Evolutionary conservation across 2,797 vertebrate genomes (phyloP), one percentile per base, ranked within the genome.

Genomic region (Semotilus atromaculatus): DNA sequence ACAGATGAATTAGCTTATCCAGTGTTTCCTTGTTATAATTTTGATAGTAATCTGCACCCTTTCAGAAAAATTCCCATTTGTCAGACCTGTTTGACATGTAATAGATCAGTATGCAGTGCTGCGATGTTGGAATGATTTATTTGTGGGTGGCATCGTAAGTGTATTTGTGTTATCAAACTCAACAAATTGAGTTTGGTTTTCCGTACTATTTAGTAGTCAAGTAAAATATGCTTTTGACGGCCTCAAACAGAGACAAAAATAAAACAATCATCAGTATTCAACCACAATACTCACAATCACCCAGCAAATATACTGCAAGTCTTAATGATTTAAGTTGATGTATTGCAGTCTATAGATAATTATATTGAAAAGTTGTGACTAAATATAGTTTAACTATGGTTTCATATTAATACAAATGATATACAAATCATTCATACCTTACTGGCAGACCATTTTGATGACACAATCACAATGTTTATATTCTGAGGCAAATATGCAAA

Each of bases 81-180:
- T 60, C 43, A 75, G 45, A 78, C 80, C 60, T 79, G 87, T 89
- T 87, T 40, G 23, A 9, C 70, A 26, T n/a, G 21, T 34, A 72
- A n/a, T 36, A 13, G 60, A 34, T 48, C 8, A 73, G 45, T 19
- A 18, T 80, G 11, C 10, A 60, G 51, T 2, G 2, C 34, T 26
- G 21, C 3, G 1, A n/a, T 36, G 31, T 23, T 53, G 53, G 8
- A 60, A 76, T n/a, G 0, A 9, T 60, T 60, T 10, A 3, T 40
- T 16, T 77, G 11, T 55, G 40, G 8, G 31, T 79, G 34, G 3
- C 34, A 29, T 60, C 53, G 11, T 38, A 38, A 0, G 8, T 58
- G 21, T 4, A 10, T 55, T 38, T 5, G 3, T n/a, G 31, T 38
- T n/a, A 38, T 38, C 31, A 38, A 10, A 76, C 74, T 58, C 72